A percentile compares a stretch with the other conserved stretches of the same genome.
These are phyloP conservation scores for Nephrotoma flavescens DNA, from an alignment of 2,888 invertebrate species.

Conservation along the genomic window DNA sequence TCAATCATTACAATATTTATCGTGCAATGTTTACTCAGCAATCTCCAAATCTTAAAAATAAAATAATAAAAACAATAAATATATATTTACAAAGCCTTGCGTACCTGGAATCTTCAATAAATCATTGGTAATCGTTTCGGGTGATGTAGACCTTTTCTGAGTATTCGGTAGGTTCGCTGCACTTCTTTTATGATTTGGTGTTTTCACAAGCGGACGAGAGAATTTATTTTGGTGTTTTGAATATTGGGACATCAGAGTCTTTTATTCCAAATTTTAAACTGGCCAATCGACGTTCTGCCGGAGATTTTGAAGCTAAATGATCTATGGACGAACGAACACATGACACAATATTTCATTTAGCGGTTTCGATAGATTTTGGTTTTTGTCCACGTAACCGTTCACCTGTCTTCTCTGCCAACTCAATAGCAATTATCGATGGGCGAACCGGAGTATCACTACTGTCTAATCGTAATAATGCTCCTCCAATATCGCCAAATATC, in stretches of 20 bases:
- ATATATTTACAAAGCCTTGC: background rate
- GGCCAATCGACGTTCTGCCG: constrained; percentile 70
- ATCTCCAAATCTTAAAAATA: background rate
- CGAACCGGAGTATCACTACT: too few relatives aligned
- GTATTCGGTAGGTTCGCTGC: constrained; percentile 4
- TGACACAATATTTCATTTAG: constrained; percentile 47
- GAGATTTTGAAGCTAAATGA: constrained; percentile 81
- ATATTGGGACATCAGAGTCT: constrained; percentile 23
- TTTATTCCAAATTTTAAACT: too few relatives aligned
- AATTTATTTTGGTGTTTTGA: constrained; percentile 15
- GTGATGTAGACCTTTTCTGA: too few relatives aligned
- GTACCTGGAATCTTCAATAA: too few relatives aligned
- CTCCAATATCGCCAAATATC: constrained; percentile 99
- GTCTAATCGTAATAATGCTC: constrained; percentile 89
- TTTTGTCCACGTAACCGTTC: constrained; percentile 58
- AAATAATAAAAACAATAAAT: background rate
- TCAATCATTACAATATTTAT: too few relatives aligned
- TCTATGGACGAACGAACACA: constrained; percentile 52
- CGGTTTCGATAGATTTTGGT: constrained; percentile 53
- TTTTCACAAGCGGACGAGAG: constrained; percentile 30
- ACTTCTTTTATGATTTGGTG: constrained; percentile 12
- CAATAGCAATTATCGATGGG: constrained; percentile 67
- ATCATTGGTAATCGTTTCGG: too few relatives aligned
- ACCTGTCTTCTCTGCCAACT: constrained; percentile 73
- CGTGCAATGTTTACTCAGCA: background rate